Conservation (phyloP, 2,888 invertebrate genomes). For the Polydrusus cervinus region DNA sequence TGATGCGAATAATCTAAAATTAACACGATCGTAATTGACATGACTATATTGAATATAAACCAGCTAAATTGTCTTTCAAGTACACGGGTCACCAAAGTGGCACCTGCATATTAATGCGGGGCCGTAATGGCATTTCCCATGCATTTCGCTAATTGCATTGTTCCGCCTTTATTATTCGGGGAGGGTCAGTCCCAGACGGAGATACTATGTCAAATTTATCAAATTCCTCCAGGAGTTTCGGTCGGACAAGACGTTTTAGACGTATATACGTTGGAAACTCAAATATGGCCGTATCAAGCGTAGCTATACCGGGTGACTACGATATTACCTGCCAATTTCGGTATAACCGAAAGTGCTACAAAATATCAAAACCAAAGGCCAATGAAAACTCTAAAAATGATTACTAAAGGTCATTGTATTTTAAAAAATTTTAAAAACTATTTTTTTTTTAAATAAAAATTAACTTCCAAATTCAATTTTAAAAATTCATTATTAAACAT, state of each 20-base stretch:
- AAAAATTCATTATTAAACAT: too few species aligned
- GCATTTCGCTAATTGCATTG: constrained; percentile 49
- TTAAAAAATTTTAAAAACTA: too few species aligned
- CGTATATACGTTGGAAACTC: constrained; percentile 2
- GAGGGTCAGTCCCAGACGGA: constrained; percentile 13
- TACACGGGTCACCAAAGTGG: constrained; percentile 34
- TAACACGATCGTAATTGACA: constrained; percentile 15
- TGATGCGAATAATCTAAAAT: background rate
- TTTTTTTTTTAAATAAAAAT: too few species aligned
- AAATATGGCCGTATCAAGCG: background rate
- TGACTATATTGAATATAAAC: constrained; percentile 27
- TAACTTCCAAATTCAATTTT: too few species aligned
- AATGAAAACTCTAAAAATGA: too few species aligned
- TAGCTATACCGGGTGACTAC: too few species aligned
- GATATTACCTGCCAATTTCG: too few species aligned
- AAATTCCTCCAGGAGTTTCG: constrained; percentile 30
- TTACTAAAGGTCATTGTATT: too few species aligned
- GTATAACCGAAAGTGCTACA: too few species aligned
- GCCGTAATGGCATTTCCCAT: constrained; percentile 37
- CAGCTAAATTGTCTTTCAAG: constrained; percentile 29
- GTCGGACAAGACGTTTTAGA: background rate
- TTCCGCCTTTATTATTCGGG: constrained; percentile 24
- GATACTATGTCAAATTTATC: constrained; percentile 14
- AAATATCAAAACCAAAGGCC: too few species aligned
- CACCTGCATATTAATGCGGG: constrained; percentile 48